Evolutionary conservation across 2,113 vertebrate genomes (phyloP), one percentile per base, ranked within the genome.

Genomic region (Anser brachyrhynchus): DNA sequence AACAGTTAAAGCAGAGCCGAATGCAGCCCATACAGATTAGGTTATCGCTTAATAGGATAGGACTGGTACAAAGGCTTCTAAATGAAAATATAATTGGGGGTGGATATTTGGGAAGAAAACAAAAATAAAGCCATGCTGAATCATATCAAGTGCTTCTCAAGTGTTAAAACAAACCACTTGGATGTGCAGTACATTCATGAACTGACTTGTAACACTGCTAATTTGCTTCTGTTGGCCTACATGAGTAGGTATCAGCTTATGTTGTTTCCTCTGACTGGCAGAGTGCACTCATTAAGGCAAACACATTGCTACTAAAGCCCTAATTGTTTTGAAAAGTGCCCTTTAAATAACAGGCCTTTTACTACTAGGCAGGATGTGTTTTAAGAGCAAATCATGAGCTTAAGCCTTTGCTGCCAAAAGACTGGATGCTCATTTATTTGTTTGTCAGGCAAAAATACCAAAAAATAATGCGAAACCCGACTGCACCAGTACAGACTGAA

Each of bases 251-350:
- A 93, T 76, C 93, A 91, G 62, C 54, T 89, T 84, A 31, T 79
- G 77, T 44, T 84, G 65, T 66, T 93, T 87, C 57, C 84, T 93
- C 70, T 91, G 89, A 87, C 74, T 93, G 89, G 49, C 90, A 73
- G 80, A 95, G 83, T 92, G 70, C 58, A 65, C 70, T 94, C 89
- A 95, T 89, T 95, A 95, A 84, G 35, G 39, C 77, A 94, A 96
- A 94, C 70, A 92, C 85, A 62, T 89, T 75, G 88, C 76, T 92
- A 54, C 81, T 87, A 69, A 96, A 95, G 80, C 57, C 80, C 80
- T 95, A 95, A 96, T 76, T 92, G 95, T 95, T 96, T 90, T 87
- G 77, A 92, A 95, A 94, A 94, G 58, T 87, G 67, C 74, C 87
- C 86, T 95, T 96, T 95, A 92, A 97, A 93, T 92, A 96, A 84